Conservation (phyloP, 2,113 vertebrate genomes). For the Misgurnus anguillicaudatus region DNA sequence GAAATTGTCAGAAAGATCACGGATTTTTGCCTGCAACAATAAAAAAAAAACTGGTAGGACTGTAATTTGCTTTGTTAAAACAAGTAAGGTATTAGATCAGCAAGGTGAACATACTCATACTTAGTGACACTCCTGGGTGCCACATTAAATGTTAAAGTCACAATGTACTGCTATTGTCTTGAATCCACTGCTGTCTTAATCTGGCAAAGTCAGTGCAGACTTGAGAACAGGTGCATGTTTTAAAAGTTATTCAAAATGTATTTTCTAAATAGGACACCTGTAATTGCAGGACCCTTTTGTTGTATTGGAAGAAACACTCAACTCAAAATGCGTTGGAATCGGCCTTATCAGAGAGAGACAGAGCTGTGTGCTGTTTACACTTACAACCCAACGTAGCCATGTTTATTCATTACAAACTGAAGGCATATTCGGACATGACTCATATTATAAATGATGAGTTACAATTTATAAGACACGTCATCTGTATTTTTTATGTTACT, state of each 20-base stretch:
- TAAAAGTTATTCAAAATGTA: neutral
- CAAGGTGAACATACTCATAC: neutral
- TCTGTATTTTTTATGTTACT: too few relatives aligned
- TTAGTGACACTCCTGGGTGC: too few relatives aligned
- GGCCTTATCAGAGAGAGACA: conserved; percentile 49
- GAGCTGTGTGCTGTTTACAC: conserved; percentile 48
- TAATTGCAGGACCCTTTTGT: neutral
- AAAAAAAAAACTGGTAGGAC: too few relatives aligned
- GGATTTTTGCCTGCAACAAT: too few relatives aligned
- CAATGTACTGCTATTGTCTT: too few relatives aligned
- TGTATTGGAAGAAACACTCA: conserved; percentile 9
- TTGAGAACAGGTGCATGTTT: neutral
- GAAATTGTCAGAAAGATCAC: too few relatives aligned
- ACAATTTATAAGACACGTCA: too few relatives aligned
- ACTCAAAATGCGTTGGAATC: conserved; percentile 56
- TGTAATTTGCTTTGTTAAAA: too few relatives aligned
- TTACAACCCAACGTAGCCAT: conserved; percentile 5
- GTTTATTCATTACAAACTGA: conserved; percentile 48
- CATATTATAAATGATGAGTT: conserved; percentile 41
- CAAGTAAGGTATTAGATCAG: too few relatives aligned
- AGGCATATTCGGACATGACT: neutral
- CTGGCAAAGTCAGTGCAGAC: neutral
- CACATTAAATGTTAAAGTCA: too few relatives aligned
- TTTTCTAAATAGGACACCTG: neutral
- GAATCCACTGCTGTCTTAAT: neutral